Conservation (phyloP, 2,888 invertebrate genomes). For the Noctua janthina region DNA sequence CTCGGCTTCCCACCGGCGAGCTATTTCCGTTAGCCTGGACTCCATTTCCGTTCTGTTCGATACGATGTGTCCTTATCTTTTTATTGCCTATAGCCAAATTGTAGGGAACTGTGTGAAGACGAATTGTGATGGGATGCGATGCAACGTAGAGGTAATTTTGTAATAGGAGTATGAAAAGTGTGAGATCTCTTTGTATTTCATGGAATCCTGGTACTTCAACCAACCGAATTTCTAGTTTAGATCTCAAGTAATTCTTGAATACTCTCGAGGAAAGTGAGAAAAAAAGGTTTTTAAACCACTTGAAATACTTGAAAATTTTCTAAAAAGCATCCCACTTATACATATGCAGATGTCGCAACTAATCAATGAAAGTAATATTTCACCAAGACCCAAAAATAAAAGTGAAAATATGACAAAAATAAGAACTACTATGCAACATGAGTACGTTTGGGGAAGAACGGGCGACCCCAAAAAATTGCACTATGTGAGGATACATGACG, state of each 20-base stretch:
- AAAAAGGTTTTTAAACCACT: not conserved
- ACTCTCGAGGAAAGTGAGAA: not conserved
- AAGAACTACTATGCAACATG: conserved; percentile 20
- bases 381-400: conserved; percentile 11
- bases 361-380: conserved; percentile 1
- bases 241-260: not conserved
- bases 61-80: conserved; percentile 49
- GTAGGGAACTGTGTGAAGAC: conserved; percentile 39
- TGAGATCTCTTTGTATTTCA: not conserved
- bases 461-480: conserved; percentile 55
- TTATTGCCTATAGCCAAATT: conserved; percentile 55
- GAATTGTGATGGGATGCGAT: conserved; percentile 18
- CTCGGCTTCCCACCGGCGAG: conserved; percentile 67
- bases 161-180: not conserved
- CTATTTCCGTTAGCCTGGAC: conserved; percentile 75
- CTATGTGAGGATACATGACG: conserved; percentile 59
- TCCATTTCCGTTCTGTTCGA: conserved; percentile 73
- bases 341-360: not conserved
- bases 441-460: not conserved
- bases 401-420: conserved; percentile 30
- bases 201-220: not conserved
- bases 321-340: not conserved
- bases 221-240: not conserved
- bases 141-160: not conserved
- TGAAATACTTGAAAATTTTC: not conserved